Evolutionary conservation across 2,797 vertebrate species (phyloP).

Genomic region (Trematomus bernacchii): DNA sequence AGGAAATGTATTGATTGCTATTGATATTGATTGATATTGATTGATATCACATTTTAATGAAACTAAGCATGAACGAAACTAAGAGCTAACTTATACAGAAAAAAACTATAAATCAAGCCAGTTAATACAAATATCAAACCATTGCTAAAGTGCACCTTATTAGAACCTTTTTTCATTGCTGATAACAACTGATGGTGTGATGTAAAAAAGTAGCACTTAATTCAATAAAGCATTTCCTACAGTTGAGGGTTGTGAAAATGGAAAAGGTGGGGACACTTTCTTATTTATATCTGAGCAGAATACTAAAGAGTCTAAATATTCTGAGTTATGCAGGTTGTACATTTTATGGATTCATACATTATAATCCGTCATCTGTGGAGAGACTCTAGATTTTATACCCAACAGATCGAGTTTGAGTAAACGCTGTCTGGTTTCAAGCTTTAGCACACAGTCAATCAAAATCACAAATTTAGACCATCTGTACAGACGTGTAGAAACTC

Average conservation of each 20-base stretch:
- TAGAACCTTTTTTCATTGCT: slow-evolving; percentile 8
- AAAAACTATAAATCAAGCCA: neutral
- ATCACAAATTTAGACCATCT: slow-evolving; percentile 15
- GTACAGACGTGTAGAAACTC: slow-evolving; percentile 14
- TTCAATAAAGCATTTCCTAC: slow-evolving; percentile 10
- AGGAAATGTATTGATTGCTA: neutral
- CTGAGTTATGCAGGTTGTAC: slow-evolving; percentile 32
- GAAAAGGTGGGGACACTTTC: slow-evolving; percentile 9
- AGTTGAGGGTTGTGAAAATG: slow-evolving; percentile 13
- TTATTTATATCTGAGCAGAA: slow-evolving; percentile 27
- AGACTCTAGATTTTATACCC: slow-evolving; percentile 26
- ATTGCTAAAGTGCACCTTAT: neutral
- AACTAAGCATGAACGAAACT: too few species aligned
- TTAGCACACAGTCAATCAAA: neutral
- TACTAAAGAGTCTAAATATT: slow-evolving; percentile 13
- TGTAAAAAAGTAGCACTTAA: neutral
- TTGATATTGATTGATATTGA: neutral
- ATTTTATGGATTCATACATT: slow-evolving; percentile 40
- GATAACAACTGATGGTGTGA: neutral
- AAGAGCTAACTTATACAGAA: neutral
- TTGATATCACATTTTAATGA: too few species aligned
- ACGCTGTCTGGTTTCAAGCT: slow-evolving; percentile 45
- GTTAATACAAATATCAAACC: neutral
- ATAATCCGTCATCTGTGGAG: slow-evolving; percentile 41
- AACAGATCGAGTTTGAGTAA: slow-evolving; percentile 31